These are phyloP conservation scores for Trachymyrmex cornetzi DNA, from an alignment of 1,140 invertebrate species.

Conservation along the genomic window DNA sequence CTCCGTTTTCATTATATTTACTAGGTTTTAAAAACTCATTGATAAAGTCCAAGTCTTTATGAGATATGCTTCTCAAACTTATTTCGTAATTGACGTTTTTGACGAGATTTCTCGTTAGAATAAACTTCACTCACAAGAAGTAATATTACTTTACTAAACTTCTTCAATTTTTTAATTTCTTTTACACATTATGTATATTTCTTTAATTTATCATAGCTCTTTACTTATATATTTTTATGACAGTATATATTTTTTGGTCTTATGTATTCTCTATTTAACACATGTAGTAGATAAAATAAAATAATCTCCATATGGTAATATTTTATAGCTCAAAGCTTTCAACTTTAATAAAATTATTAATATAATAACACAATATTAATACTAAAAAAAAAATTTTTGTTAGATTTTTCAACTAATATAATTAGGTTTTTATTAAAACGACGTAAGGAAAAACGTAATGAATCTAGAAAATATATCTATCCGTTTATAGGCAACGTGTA, in stretches of 20 bases:
- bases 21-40: constrained; percentile 30
- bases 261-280: neutral
- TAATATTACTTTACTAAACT: constrained; percentile 33
- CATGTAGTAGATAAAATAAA: neutral
- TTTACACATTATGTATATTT: neutral
- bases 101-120: neutral
- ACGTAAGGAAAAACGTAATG: neutral
- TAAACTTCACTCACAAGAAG: constrained; percentile 11
- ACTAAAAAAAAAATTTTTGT: neutral
- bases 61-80: constrained; percentile 15
- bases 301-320: neutral
- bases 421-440: neutral
- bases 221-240: neutral
- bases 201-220: neutral
- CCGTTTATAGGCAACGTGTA: neutral
- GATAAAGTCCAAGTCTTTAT: constrained; percentile 30
- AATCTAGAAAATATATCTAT: neutral
- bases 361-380: neutral
- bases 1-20: neutral
- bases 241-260: neutral
- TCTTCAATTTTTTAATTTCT: neutral
- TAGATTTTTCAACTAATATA: neutral
- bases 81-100: constrained; percentile 6
- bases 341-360: constrained; percentile 20
- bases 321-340: neutral